Conservation (phyloP, 2,888 invertebrate genomes). For the Ectropis crepuscularia region DNA sequence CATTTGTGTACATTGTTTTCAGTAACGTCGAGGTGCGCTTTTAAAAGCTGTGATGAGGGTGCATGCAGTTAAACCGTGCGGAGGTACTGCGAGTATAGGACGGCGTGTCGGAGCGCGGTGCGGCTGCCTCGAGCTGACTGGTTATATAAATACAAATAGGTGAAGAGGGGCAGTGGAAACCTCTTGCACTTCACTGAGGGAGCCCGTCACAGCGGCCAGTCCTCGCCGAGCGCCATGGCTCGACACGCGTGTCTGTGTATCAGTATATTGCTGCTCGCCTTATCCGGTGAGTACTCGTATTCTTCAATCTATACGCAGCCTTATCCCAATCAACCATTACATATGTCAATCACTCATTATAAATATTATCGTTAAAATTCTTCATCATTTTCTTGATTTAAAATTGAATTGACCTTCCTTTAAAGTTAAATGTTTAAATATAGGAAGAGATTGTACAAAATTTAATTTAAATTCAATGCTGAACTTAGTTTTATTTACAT, state of each 20-base stretch:
- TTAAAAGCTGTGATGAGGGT: conserved; percentile 69
- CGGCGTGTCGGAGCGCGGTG: conserved; percentile 56
- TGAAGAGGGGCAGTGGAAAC: conserved; percentile 81
- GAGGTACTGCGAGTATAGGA: conserved; percentile 66
- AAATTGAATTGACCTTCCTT: conserved; percentile 13
- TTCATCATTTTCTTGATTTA: conserved; percentile 4
- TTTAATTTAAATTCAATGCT: background rate
- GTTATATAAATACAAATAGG: conserved; percentile 84
- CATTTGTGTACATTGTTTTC: conserved; percentile 54
- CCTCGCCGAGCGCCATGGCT: conserved; percentile 83
- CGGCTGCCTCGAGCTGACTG: conserved; percentile 63
- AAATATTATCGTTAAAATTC: background rate
- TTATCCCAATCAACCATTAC: conserved; percentile 15
- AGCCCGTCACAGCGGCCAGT: conserved; percentile 75
- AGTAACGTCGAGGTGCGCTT: conserved; percentile 59
- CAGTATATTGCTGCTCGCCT: conserved; percentile 76
- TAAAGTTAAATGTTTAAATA: conserved; percentile 11
- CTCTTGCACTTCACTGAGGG: conserved; percentile 81
- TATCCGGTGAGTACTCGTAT: conserved; percentile 74
- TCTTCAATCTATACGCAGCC: conserved; percentile 18
- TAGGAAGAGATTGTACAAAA: conserved; percentile 18
- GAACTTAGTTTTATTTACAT: background rate
- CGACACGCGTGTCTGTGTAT: conserved; percentile 82
- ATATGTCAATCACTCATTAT: conserved; percentile 11
- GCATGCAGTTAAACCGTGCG: conserved; percentile 60